These are phyloP conservation scores for Camponotus vicinus DNA, from an alignment of 1,140 invertebrate species.

Conservation along the genomic window DNA sequence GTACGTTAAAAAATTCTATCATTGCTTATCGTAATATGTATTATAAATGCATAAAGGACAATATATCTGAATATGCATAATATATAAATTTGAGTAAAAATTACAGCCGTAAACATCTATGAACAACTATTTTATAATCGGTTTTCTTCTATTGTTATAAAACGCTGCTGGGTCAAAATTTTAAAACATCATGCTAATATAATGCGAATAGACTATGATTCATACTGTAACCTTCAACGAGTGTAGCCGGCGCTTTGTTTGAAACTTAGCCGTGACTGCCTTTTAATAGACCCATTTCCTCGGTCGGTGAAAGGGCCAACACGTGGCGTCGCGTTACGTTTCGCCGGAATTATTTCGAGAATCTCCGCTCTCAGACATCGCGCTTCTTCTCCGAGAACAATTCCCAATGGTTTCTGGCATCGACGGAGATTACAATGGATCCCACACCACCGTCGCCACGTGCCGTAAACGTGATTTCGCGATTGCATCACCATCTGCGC, in stretches of 20 bases:
- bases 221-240: not conserved
- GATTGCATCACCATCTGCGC: conserved; percentile 39
- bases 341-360: conserved; percentile 41
- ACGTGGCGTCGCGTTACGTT: conserved; percentile 5
- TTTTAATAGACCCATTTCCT: conserved; percentile 36
- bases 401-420: conserved; percentile 48
- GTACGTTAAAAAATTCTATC: not conserved
- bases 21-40: not conserved
- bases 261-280: not conserved
- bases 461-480: conserved; percentile 42
- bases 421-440: conserved; percentile 43
- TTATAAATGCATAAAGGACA: not conserved
- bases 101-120: not conserved
- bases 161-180: not conserved
- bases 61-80: not conserved
- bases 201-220: not conserved
- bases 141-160: not conserved
- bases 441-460: not conserved
- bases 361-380: not conserved
- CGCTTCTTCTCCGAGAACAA: not conserved
- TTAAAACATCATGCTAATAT: not conserved
- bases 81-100: conserved; percentile 3
- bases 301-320: conserved; percentile 12
- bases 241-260: not conserved
- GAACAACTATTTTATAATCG: not conserved